Evolutionary conservation across 2,888 invertebrate species (phyloP).

Genomic region (Lampropteryx suffumata): DNA sequence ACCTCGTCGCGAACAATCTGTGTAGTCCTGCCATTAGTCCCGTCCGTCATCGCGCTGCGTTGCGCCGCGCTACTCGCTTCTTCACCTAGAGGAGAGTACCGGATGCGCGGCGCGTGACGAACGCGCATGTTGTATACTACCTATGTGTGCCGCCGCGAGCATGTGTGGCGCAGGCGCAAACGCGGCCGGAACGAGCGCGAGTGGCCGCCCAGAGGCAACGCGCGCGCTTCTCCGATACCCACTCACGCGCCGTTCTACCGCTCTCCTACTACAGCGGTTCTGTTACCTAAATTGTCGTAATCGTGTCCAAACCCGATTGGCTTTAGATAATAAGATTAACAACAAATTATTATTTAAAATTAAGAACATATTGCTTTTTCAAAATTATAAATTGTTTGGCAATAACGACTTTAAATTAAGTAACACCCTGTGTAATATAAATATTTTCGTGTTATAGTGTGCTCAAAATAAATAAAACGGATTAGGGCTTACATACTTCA

Average conservation of each 20-base stretch:
- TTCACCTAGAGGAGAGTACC: slow-evolving; percentile 48
- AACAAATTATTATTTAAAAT: too few relatives aligned
- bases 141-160: slow-evolving; percentile 41
- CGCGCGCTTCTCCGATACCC: slow-evolving; percentile 32
- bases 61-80: slow-evolving; percentile 51
- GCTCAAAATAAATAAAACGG: slow-evolving; percentile 1
- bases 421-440: slow-evolving; percentile 16
- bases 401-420: slow-evolving; percentile 14
- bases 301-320: slow-evolving; percentile 15
- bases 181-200: slow-evolving; percentile 36
- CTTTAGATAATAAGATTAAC: slow-evolving; percentile 15
- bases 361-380: too few relatives aligned
- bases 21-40: slow-evolving; percentile 60
- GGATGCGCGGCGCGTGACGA: slow-evolving; percentile 36
- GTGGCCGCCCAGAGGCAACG: slow-evolving; percentile 29
- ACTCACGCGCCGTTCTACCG: slow-evolving; percentile 25
- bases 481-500: slow-evolving; percentile 17
- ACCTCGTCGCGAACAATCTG: slow-evolving; percentile 52
- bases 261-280: slow-evolving; percentile 25
- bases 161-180: slow-evolving; percentile 11
- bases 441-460: slow-evolving; percentile 2
- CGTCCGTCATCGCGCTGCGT: slow-evolving; percentile 45
- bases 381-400: slow-evolving; percentile 26
- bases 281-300: slow-evolving; percentile 30
- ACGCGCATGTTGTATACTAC: slow-evolving; percentile 53